Evolutionary conservation across 2,888 invertebrate species (phyloP).

Genomic region (Baronia brevicornis): DNA sequence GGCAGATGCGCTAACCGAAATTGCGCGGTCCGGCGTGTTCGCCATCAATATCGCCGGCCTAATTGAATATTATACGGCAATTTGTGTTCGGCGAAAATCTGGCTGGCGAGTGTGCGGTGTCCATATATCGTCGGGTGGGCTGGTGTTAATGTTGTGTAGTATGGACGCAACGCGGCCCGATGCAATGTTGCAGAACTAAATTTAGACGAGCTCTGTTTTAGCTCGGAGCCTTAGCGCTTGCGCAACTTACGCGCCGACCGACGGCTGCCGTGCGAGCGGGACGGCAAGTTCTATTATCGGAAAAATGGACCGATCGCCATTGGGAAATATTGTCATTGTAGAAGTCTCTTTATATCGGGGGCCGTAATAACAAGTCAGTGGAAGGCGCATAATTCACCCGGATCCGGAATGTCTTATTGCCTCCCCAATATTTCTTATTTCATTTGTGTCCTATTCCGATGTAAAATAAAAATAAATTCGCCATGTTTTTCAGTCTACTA

Average conservation of each 20-base stretch:
- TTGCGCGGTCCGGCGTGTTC: constrained; percentile 49
- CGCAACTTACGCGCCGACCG: constrained; percentile 49
- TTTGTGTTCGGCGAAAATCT: constrained; percentile 73
- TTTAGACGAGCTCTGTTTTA: constrained; percentile 56
- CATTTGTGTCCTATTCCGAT: too few relatives aligned
- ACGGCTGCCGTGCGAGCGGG: too few relatives aligned
- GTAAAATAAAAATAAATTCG: too few relatives aligned
- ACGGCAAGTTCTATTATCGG: constrained; percentile 66
- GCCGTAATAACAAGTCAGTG: too few relatives aligned
- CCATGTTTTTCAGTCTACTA: too few relatives aligned
- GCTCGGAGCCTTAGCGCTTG: constrained; percentile 54
- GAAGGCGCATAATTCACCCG: too few relatives aligned
- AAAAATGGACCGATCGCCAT: constrained; percentile 45
- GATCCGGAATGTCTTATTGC: too few relatives aligned
- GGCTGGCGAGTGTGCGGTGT: constrained; percentile 64
- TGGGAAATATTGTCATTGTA: constrained; percentile 30
- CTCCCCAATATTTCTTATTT: too few relatives aligned
- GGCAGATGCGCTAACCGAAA: constrained; percentile 70
- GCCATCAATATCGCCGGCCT: constrained; percentile 67
- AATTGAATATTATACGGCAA: constrained; percentile 74
- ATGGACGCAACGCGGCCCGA: constrained; percentile 50
- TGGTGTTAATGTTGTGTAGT: constrained; percentile 57
- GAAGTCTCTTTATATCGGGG: constrained; percentile 7
- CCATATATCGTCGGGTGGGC: constrained; percentile 58
- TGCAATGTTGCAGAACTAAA: constrained; percentile 68